Evolutionary conservation across 2,888 invertebrate genomes (phyloP), one percentile per base, ranked within the genome.

Genomic region (Hypena proboscidalis): DNA sequence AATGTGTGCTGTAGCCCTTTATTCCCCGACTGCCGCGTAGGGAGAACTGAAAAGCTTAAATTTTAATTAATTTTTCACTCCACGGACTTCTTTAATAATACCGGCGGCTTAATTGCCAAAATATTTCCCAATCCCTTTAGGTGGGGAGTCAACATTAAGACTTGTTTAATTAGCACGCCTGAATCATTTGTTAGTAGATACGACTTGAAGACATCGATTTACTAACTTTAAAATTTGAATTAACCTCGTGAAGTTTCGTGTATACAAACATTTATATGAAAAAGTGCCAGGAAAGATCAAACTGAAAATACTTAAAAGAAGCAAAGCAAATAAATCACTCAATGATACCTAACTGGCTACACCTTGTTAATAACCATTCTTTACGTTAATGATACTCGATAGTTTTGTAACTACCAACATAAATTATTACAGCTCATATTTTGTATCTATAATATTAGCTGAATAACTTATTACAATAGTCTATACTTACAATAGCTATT

Each of bases 21-120:
- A 80, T 84, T 77, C 75, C 70, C 68, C 64, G 65, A 73, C 76
- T 77, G 70, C 74, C 73, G 74, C 76, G 68, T 65, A 73, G 81
- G 76, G 79, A 76, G 67, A 72, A 74, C 69, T 73, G 78, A 80
- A 79, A 75, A 82, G 85, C 77, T 86, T 85, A 80, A 84, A 85
- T 77, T 86, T 85, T 88, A 87, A 90, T 88, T 87, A 89, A 87
- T 88, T 88, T 88, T 87, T 86, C 85, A 86, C 85, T 85, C 74
- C 71, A 81, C 69, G 63, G 82, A 81, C 67, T 84, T 81, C 80
- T 82, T 84, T 80, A 80, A 80, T 80, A 80, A 79, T 76, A 81
- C 72, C 65, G 60, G 74, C 60, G 70, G 70, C 77, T 75, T 83
- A 83, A 83, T 84, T 85, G 80, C 80, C 80, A 76, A 83, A 85